Percentiles rank a stretch among this genome's conserved stretches.
These are phyloP conservation scores for Notamacropus eugenii DNA, from an alignment of 2,797 vertebrate genomes.

Conservation along the genomic window DNA sequence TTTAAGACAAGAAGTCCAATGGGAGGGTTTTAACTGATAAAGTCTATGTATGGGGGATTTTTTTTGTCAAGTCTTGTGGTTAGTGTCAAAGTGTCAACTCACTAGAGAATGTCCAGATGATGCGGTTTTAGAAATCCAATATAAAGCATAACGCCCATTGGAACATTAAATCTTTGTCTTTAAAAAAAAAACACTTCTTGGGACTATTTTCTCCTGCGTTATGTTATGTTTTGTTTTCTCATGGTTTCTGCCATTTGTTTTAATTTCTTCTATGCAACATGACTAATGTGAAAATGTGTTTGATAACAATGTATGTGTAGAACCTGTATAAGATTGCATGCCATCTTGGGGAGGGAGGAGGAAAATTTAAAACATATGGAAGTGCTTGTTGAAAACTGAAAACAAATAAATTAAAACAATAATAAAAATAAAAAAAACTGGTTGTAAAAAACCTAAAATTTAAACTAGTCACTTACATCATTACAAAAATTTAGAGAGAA, in stretches of 20 bases:
- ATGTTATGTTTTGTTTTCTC: too few relatives aligned
- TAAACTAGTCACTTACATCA: conserved; percentile 39
- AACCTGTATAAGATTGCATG: too few relatives aligned
- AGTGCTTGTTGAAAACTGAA: too few relatives aligned
- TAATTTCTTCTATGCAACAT: too few relatives aligned
- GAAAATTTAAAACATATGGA: too few relatives aligned
- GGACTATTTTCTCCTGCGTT: too few relatives aligned
- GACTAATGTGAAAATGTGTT: too few relatives aligned
- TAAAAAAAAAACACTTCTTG: background rate
- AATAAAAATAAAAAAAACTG: background rate
- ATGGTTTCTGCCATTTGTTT: too few relatives aligned
- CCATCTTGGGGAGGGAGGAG: too few relatives aligned
- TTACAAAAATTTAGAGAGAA: background rate
- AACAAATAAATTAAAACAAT: too few relatives aligned
- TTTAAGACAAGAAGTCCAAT: background rate
- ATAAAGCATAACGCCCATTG: background rate
- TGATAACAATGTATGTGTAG: too few relatives aligned
- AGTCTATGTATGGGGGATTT: background rate
- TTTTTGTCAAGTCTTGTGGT: background rate
- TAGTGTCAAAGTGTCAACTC: conserved; percentile 12
- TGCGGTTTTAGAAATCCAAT: conserved; percentile 15
- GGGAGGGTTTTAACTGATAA: background rate
- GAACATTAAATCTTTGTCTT: conserved; percentile 22
- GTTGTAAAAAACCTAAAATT: conserved; percentile 11
- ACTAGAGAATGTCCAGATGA: conserved; percentile 1